Base-by-base conservation (phyloP, 2,888 invertebrate genomes). In the Punctoribates punctum region DNA sequence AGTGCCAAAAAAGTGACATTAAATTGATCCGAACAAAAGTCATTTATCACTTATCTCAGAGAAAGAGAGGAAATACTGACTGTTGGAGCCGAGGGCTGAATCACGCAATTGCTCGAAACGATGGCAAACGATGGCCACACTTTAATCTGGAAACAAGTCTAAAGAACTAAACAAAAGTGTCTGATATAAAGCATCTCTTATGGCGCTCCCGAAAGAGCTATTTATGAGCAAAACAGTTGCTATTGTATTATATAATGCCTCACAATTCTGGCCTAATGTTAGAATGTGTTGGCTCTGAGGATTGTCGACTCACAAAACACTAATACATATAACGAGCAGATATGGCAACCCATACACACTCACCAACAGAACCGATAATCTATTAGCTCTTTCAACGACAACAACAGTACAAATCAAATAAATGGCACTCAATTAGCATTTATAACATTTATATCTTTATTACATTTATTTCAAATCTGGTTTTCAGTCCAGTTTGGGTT, bases 151-250 rank as follows among this genome's bases (percentile, higher is more conserved):
- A 67, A 67, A 67, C 15, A 67, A 67, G 67, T 67, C 42, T 15
- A 38, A 67, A 67, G 57, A 34, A 20, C 13, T 67, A 38, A 23
- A 67, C 15, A 9, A 67, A n/a, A 67, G 60, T 67, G 67, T 67
- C 13, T 67, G 9, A 67, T 34, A 65, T 65, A 65, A 67, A 67
- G 67, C 20, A 42, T 6, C 65, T 60, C 67, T 67, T 67, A 34
- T 67, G 67, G 29, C 42, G 42, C 42, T 67, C 67, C 67, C 67
- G 67, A 67, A 67, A 67, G 67, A 67, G 67, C 38, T 67, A 67
- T 67, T 67, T 67, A 67, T 67, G 67, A 67, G 67, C 15, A 67
- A 17, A 38, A 65, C 13, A 67, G 42, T 67, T 60, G 23, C 20
- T 57, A 57, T 57, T n/a, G 29, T n/a, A 67, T 42, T 25, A 67